Evolutionary conservation across 2,113 vertebrate species (phyloP).

Genomic region (Zosterops hypoxanthus): DNA sequence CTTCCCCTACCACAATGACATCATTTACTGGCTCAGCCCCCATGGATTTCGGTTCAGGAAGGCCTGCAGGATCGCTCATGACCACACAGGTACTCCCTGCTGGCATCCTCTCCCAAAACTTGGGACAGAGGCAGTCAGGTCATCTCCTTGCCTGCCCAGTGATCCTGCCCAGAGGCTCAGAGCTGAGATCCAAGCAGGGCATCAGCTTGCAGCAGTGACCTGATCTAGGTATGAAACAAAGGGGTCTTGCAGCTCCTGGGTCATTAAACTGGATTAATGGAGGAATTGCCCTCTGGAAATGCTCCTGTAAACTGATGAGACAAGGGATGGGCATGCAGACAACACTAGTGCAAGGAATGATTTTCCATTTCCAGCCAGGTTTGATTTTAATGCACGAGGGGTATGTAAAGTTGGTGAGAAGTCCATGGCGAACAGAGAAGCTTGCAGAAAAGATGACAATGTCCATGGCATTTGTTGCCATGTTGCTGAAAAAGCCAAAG

Average conservation of each 20-base stretch:
- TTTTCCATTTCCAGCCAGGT: background rate
- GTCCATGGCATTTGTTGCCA: rapidly evolving
- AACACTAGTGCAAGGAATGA: background rate
- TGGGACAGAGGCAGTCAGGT: background rate
- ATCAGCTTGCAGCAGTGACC: background rate
- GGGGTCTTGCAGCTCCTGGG: background rate
- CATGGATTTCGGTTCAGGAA: constrained; percentile 80
- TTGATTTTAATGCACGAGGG: background rate
- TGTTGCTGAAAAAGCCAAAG: background rate
- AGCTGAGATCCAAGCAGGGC: background rate
- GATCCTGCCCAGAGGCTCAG: background rate
- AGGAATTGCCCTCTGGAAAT: background rate
- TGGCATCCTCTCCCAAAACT: background rate
- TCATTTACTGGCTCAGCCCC: constrained; percentile 84
- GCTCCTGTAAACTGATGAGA: background rate
- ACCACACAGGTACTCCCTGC: constrained; percentile 68
- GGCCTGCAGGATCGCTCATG: constrained; percentile 72
- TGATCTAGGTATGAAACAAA: background rate
- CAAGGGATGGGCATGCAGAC: background rate
- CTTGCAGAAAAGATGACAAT: background rate
- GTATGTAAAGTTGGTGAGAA: background rate
- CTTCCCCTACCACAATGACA: constrained; percentile 81
- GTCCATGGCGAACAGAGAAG: background rate
- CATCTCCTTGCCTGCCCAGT: background rate
- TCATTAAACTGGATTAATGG: background rate